Evolutionary conservation across 2,113 vertebrate species (phyloP), one percentile per base, ranked within the genome.

Genomic region (Nycticebus coucang): DNA sequence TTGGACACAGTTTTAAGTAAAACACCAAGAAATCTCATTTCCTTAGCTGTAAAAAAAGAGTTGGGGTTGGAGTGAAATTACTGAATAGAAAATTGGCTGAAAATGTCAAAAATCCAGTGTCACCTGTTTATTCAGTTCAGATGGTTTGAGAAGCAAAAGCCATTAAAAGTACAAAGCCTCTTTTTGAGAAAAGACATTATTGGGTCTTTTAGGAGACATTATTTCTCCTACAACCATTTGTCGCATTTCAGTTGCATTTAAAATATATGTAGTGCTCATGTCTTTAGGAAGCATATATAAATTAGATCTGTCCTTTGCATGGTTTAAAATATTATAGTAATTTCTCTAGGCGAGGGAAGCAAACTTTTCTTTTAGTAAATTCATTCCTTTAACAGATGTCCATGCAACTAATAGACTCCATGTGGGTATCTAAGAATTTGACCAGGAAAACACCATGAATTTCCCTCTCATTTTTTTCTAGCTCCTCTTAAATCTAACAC

Each of bases 231-330:
- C 18, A 26, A 41, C 71, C 53, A 66, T 41, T 89, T 94, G 94
- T 57, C 93, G 96, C 71, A 78, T 95, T 88, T 82, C 66, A 79
- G 83, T 75, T 95, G 89, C 24, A 90, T 72, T 95, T 85, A 83
- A 72, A 94, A 97, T 94, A 91, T 89, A 96, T 77, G 69, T 85
- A 62, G 59, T 84, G 81, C 28, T 55, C 71, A 13, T 74, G 69
- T 92, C 88, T 83, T 92, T 85, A 59, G 55, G 91, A 97, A 97
- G 93, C 75, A 75, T n/a, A 72, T 45, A 41, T 72, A 75, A 93
- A 93, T 97, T 95, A 97, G 66, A 93, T 8, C 37, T 74, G 5
- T 96, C 92, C 86, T 97, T 94, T 93, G 50, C 62, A 94, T 30
- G 79, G 15, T 92, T 96, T 91, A 89, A 97, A 86, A 83, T 96